These are phyloP conservation scores for Lasioglossum zephyrum DNA, from an alignment of 2,888 invertebrate genomes.

Conservation along the genomic window DNA sequence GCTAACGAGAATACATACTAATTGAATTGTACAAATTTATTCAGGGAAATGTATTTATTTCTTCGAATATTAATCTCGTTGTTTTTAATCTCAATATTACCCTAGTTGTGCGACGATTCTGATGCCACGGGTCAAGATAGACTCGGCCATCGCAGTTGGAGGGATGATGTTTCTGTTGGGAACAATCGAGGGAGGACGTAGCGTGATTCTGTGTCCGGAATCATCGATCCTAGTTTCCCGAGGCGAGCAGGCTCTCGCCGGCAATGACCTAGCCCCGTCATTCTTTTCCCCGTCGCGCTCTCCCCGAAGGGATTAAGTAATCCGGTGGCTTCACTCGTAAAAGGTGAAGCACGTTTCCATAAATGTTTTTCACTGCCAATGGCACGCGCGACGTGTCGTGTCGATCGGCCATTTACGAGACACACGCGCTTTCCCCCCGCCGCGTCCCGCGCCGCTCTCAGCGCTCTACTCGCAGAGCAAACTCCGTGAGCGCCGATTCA, in stretches of 20 bases:
- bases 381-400: slow-evolving; percentile 67
- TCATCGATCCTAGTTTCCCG: slow-evolving; percentile 41
- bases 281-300: slow-evolving; percentile 48
- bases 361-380: slow-evolving; percentile 81
- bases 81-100: no score
- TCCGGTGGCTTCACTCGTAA: slow-evolving; percentile 76
- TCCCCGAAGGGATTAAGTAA: slow-evolving; percentile 78
- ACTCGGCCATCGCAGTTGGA: not conserved
- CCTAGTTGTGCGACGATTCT: no score
- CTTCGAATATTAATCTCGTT: no score
- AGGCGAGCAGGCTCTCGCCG: slow-evolving; percentile 36
- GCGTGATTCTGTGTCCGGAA: not conserved
- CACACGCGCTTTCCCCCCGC: slow-evolving; percentile 50
- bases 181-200: not conserved
- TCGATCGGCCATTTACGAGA: slow-evolving; percentile 66
- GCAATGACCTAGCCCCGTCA: slow-evolving; percentile 65
- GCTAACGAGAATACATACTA: no score
- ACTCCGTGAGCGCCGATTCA: slow-evolving; percentile 41
- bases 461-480: not conserved
- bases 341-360: slow-evolving; percentile 80
- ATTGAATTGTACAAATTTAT: no score
- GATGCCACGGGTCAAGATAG: not conserved
- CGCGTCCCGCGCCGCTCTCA: not conserved
- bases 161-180: not conserved
- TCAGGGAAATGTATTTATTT: no score